Conservation (phyloP, 2,797 vertebrate genomes). For the Sebastes wilsoni region DNA sequence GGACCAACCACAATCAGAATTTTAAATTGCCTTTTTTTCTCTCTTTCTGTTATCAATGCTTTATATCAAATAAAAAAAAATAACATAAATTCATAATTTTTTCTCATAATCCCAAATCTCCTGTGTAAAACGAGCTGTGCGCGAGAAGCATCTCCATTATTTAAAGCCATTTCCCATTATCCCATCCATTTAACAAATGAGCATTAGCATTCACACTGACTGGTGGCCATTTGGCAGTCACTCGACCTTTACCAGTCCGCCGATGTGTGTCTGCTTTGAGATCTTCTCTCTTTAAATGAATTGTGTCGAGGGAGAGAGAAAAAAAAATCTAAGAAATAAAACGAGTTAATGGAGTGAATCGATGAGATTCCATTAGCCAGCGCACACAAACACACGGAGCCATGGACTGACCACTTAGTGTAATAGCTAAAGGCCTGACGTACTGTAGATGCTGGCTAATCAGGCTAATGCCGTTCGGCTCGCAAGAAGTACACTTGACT, state of each 20-base stretch:
- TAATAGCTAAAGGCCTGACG: slow-evolving; percentile 48
- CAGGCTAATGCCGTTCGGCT: slow-evolving; percentile 51
- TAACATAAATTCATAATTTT: background rate
- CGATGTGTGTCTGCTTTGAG: slow-evolving; percentile 37
- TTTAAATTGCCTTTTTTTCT: background rate
- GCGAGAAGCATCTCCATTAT: slow-evolving; percentile 5
- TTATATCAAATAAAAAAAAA: background rate
- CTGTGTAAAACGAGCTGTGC: background rate
- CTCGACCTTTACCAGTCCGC: slow-evolving; percentile 51
- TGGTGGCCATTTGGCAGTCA: slow-evolving; percentile 38
- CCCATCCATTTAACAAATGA: slow-evolving; percentile 43
- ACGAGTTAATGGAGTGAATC: slow-evolving; percentile 71
- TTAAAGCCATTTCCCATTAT: slow-evolving; percentile 32
- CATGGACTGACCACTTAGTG: slow-evolving; percentile 54
- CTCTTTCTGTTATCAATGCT: background rate
- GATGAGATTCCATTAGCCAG: slow-evolving; percentile 69
- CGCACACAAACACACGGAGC: slow-evolving; percentile 11
- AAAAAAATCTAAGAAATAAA: slow-evolving; percentile 56
- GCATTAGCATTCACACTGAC: slow-evolving; percentile 37
- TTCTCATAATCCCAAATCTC: background rate
- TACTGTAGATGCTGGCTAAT: slow-evolving; percentile 42
- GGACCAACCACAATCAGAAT: background rate
- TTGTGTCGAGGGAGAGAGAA: slow-evolving; percentile 45
- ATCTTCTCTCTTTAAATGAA: slow-evolving; percentile 56
- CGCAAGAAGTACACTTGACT: slow-evolving; percentile 1